Evolutionary conservation across 2,113 vertebrate species (phyloP), one percentile per base, ranked within the genome.

Genomic region (Crocuta crocuta): DNA sequence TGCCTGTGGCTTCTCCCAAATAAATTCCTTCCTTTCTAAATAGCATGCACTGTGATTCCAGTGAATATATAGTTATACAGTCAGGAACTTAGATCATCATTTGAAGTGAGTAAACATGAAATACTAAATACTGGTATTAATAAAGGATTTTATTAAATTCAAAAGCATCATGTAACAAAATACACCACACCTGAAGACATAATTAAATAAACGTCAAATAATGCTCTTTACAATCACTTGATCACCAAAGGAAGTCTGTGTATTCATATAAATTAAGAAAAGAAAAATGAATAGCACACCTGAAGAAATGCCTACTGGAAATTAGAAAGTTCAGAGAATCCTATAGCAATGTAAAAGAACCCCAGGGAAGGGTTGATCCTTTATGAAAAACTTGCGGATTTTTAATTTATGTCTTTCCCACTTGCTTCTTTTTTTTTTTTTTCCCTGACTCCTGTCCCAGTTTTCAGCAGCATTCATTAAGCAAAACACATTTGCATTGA

Each of bases 301-400:
- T 89, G 23, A 95, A 66, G 78, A 87, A 73, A 90, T 55, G 28
- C 4, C 95, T 81, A 78, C 53, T 53, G 61, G n/a, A 85, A 78
- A 82, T 85, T 66, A 73, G 28, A 73, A 93, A 92, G 19, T 87
- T 93, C 83, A 82, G 92, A 95, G 71, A 82, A 89, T 87, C 63
- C 39, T 24, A 26, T 2, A 89, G 61, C 68, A 55, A 55, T 35
- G 48, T 48, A 91, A 71, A 89, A 68, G 81, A 61, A 61, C 28
- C 35, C 53, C 19, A 33, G 74, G 43, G 43, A 92, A 63, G 94
- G 13, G 1, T 80, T 89, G 73, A 61, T 50, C 24, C 53, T 83
- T 97, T 43, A 71, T 35, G 23, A 87, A 86, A 85, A 95, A 82
- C 10, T 48, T 65, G 43, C 80, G 33, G 68, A 79, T 39, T 94